These are phyloP conservation scores for Drosophila pachea DNA, from an alignment of 1,140 invertebrate genomes.

Conservation along the genomic window DNA sequence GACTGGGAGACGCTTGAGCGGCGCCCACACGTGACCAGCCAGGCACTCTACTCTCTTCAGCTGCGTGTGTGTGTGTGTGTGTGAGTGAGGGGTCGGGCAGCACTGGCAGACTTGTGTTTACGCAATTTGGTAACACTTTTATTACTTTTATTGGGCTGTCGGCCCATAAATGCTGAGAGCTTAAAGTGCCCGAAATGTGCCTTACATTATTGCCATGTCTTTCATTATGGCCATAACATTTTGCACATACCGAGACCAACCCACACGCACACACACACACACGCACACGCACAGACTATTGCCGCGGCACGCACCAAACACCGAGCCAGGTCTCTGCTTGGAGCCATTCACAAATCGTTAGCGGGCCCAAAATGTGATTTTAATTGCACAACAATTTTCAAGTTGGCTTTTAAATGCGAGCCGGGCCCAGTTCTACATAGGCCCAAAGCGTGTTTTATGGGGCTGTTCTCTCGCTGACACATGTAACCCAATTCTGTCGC, in stretches of 20 bases:
- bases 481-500: conserved; percentile 75
- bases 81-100: background rate
- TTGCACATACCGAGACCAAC: conserved; percentile 62
- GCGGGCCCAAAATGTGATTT: conserved; percentile 61
- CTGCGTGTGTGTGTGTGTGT: too few species aligned
- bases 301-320: conserved; percentile 56
- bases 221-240: conserved; percentile 74
- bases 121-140: conserved; percentile 42
- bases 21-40: too few species aligned
- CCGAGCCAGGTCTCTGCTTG: conserved; percentile 17
- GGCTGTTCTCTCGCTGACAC: conserved; percentile 41
- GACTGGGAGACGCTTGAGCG: too few species aligned
- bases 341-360: conserved; percentile 55
- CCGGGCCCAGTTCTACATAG: conserved; percentile 60
- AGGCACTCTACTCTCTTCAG: conserved; percentile 1
- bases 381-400: conserved; percentile 72
- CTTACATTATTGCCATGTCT: conserved; percentile 55
- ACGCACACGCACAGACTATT: conserved; percentile 24
- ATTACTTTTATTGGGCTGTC: conserved; percentile 9
- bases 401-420: conserved; percentile 39
- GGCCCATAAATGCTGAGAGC: conserved; percentile 28
- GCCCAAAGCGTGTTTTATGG: conserved; percentile 54
- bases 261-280: conserved; percentile 40
- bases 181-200: conserved; percentile 37
- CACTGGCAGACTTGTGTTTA: conserved; percentile 10